Evolutionary conservation across 2,797 vertebrate species (phyloP), one percentile per base, ranked within the genome.

Genomic region (Spheniscus humboldti): DNA sequence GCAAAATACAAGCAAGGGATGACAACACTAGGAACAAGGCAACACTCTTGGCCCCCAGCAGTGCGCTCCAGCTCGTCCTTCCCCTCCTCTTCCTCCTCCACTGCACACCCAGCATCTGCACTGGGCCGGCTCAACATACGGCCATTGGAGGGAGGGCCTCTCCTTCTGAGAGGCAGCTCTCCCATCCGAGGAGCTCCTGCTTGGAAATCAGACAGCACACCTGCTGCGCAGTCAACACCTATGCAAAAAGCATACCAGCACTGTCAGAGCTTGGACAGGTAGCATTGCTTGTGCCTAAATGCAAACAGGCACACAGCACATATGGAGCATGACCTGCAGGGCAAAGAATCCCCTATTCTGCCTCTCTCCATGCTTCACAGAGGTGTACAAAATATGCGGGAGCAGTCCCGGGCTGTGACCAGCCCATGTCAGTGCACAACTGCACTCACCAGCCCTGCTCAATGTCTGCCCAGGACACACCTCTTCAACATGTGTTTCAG

Each of bases 321-420:
- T 39, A 35, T 17, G 28, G 11, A 81, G 6, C n/a, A 37, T 11
- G 13, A 60, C 8, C 0, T 1, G 24, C 15, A 2, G 4, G 6
- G 13, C 6, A 41, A 62, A 62, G n/a, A 77, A 68, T 41, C 6
- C 31, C 23, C 48, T 86, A 30, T 64, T 83, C 23, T 62, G 53
- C 30, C 9, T 53, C 18, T 16, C 12, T 31, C 18, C 15, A 7
- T 28, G 20, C 71, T 86, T 56, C 43, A 73, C n/a, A 78, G 24
- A 28, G 7, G 8, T 31, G 16, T 30, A 59, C 13, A 71, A 66
- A 84, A 41, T 11, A 62, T 16, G 10, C 2, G 10, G 39, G 30
- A 63, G 37, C n/a, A 57, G 55, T 28, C 8, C 3, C 31, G 41
- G 19, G 57, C 27, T 64, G 18, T 71, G 55, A 63, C 56, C 27